Conservation (phyloP, 2,888 invertebrate species). For the Pogonocherus hispidulus region DNA sequence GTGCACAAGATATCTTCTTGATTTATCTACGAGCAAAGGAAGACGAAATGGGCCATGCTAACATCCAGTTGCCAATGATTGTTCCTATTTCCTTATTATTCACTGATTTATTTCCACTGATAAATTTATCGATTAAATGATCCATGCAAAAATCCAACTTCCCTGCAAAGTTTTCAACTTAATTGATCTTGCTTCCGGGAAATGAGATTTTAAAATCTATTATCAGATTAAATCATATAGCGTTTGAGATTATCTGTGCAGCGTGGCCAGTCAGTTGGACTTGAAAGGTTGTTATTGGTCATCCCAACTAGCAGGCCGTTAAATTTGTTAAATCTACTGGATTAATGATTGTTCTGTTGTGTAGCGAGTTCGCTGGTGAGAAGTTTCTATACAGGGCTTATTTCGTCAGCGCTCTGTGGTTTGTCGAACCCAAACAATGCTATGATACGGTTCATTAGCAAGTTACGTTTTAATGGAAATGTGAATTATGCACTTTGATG, state of each 20-base stretch:
- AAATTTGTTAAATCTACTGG: slow-evolving; percentile 29
- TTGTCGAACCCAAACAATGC: slow-evolving; percentile 25
- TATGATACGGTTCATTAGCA: slow-evolving; percentile 18
- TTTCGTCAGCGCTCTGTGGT: slow-evolving; percentile 30
- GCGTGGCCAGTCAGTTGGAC: slow-evolving; percentile 17
- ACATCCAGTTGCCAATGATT: background rate
- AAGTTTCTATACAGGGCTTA: slow-evolving; percentile 28
- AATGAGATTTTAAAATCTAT: slow-evolving; percentile 6
- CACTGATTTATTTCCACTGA: background rate
- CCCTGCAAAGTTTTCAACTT: slow-evolving; percentile 6
- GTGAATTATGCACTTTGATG: slow-evolving; percentile 1
- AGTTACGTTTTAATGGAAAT: slow-evolving; percentile 14
- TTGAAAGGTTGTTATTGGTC: slow-evolving; percentile 29
- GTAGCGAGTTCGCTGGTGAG: slow-evolving; percentile 28
- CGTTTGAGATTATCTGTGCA: slow-evolving; percentile 8
- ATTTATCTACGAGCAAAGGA: background rate
- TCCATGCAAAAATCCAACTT: background rate
- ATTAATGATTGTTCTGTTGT: slow-evolving; percentile 33
- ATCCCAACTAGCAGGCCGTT: slow-evolving; percentile 20
- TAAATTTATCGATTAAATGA: background rate
- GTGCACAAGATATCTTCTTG: too few relatives aligned
- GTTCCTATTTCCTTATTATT: background rate
- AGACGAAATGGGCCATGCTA: background rate
- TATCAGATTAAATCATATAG: slow-evolving; percentile 18
- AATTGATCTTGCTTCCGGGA: slow-evolving; percentile 13